These are phyloP conservation scores for Listrodromus nycthemerus DNA, from an alignment of 2,888 invertebrate species.

Conservation along the genomic window DNA sequence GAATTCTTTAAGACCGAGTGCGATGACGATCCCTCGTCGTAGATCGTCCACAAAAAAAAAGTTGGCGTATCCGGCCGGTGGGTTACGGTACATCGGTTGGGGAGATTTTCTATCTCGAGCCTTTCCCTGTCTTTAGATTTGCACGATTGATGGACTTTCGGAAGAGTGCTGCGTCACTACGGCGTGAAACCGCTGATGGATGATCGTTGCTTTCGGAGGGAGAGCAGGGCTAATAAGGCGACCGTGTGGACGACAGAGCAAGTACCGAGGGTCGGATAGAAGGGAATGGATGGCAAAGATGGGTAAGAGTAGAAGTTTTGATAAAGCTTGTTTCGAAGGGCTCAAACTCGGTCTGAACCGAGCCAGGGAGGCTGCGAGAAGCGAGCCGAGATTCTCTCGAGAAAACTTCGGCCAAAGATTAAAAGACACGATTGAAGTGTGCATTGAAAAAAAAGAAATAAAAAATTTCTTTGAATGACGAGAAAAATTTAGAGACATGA, in stretches of 20 bases:
- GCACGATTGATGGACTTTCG: slow-evolving; percentile 49
- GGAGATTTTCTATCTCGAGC: slow-evolving; percentile 23
- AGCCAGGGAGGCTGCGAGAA: slow-evolving; percentile 1
- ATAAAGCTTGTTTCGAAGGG: slow-evolving; percentile 25
- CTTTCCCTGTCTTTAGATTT: slow-evolving; percentile 27
- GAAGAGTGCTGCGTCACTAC: slow-evolving; percentile 45
- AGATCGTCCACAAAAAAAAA: background rate
- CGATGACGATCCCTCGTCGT: slow-evolving; percentile 14
- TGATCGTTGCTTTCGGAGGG: slow-evolving; percentile 11
- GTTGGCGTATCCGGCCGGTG: slow-evolving; percentile 17
- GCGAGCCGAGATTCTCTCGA: background rate
- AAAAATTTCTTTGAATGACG: background rate
- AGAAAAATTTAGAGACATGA: background rate
- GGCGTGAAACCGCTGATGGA: slow-evolving; percentile 52
- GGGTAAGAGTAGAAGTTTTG: slow-evolving; percentile 26
- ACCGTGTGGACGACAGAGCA: slow-evolving; percentile 10
- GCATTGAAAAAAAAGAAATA: background rate
- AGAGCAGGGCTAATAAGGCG: slow-evolving; percentile 31
- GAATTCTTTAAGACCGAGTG: background rate
- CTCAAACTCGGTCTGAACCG: slow-evolving; percentile 15
- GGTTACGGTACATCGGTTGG: slow-evolving; percentile 14
- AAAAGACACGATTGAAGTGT: slow-evolving; percentile 26
- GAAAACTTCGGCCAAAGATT: slow-evolving; percentile 32
- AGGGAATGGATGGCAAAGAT: background rate
- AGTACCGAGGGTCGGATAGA: slow-evolving; percentile 8